phyloP scores from a whole-genome alignment of 2,888 invertebrate genomes.

The Diarsia dahlii region DNA sequence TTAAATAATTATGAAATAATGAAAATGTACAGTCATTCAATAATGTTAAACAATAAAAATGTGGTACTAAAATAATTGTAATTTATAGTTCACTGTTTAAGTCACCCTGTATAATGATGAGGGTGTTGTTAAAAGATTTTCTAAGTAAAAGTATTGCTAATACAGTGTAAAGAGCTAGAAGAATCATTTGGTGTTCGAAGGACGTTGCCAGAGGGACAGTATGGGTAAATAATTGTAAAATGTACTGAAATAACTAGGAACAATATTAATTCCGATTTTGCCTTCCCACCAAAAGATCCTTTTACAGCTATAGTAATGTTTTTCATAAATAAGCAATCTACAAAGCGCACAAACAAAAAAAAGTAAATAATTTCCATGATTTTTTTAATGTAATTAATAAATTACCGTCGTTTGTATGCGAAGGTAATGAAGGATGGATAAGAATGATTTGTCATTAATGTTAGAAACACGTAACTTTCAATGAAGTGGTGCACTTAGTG shows the following conservation, averaged over 20 bases:
- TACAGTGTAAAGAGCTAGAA: not conserved
- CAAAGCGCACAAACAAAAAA: slow-evolving; percentile 37
- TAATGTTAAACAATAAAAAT: slow-evolving; percentile 43
- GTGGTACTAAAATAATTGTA: slow-evolving; percentile 47
- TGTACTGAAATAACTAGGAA: not conserved
- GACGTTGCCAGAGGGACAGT: not conserved
- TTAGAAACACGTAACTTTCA: slow-evolving; percentile 4
- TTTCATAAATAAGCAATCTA: slow-evolving; percentile 1
- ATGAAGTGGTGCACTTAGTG: slow-evolving; percentile 10
- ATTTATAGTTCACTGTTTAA: slow-evolving; percentile 22
- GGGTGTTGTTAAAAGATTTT: slow-evolving; percentile 22
- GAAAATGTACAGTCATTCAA: slow-evolving; percentile 49
- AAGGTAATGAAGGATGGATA: not conserved
- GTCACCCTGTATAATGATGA: not conserved
- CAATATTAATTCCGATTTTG: not conserved
- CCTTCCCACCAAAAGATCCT: not conserved
- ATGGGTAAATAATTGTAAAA: not conserved
- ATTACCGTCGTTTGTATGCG: not conserved
- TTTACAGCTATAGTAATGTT: not conserved
- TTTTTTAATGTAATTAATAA: slow-evolving; percentile 11
- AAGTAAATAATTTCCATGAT: not conserved
- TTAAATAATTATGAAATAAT: slow-evolving; percentile 54
- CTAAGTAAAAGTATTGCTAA: not conserved
- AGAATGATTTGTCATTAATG: slow-evolving; percentile 6
- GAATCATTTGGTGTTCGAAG: not conserved